Base-by-base conservation (phyloP, 2,113 vertebrate species). In the Seriola rivoliana region DNA sequence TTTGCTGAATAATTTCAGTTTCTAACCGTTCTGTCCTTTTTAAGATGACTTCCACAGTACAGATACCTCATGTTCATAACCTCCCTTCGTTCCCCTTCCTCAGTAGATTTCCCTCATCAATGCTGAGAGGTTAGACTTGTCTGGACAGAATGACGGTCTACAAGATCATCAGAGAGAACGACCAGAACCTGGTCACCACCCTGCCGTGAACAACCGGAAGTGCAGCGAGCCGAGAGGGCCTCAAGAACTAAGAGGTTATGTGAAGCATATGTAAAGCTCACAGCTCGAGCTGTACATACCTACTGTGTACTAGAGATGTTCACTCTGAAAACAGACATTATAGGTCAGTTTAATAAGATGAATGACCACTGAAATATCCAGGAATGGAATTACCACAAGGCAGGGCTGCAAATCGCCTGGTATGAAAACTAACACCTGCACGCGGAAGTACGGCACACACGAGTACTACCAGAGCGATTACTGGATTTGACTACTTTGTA, bases 51-150 rank as follows among this genome's bases (percentile, higher is more conserved):
- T n/a, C 19, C 3, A 42, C 3, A 19, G 29, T 34, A n/a, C 34
- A 19, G 42, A 62, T 40, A 13, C 21, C 16, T 48, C 19, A 13
- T 36, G 38, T 55, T 80, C 17, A 23, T 80, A 70, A 87, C 54
- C 10, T 87, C n/a, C 78, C 21, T 52, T 73, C n/a, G 21, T 79
- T 9, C 57, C 4, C 86, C 59, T 81, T 73, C 67, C 38, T 23
- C 14, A 40, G 62, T 25, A 55, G 58, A 71, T 72, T 64, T 50
- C 40, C 57, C 1, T 58, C 63, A 23, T 76, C 59, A 48, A 11
- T 25, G 36, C 46, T 10, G 12, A 77, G 65, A 42, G 36, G 70
- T 29, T 17, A 8, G 25, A 42, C 13, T 57, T 23, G 63, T 23
- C 50, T 25, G 32, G 62, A 64, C 46, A 75, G 36, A 59, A 80